Conservation (phyloP, 1,140 invertebrate genomes). For the Zaprionus ghesquierei region DNA sequence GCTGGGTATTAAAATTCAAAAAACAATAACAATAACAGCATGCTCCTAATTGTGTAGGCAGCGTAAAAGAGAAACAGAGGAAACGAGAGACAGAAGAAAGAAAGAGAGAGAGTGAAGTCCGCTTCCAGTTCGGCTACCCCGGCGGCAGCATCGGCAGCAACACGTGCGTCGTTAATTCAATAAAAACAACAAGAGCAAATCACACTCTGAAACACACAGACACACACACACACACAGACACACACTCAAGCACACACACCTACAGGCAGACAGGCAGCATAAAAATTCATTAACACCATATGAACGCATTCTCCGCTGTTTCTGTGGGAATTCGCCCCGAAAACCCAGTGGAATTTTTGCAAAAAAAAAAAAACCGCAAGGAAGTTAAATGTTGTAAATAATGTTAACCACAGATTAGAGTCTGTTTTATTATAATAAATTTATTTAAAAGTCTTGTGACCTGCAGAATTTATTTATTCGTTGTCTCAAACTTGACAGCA, state of each 20-base stretch:
- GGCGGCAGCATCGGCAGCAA: slow-evolving; percentile 38
- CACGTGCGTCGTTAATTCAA: slow-evolving; percentile 76
- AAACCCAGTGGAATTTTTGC: slow-evolving; percentile 9
- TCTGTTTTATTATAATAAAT: no score
- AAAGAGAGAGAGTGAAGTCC: slow-evolving; percentile 28
- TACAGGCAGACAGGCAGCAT: slow-evolving; percentile 33
- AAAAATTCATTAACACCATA: slow-evolving; percentile 72
- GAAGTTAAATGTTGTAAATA: no score
- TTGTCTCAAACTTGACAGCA: no score
- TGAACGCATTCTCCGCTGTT: slow-evolving; percentile 34
- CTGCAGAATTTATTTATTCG: no score
- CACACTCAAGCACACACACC: neutral
- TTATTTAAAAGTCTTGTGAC: no score
- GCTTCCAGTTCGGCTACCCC: slow-evolving; percentile 38
- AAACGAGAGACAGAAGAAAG: neutral
- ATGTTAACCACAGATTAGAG: no score
- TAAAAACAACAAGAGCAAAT: slow-evolving; percentile 59
- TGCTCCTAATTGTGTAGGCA: slow-evolving; percentile 32
- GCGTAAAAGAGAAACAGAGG: slow-evolving; percentile 25
- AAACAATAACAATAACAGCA: slow-evolving; percentile 14
- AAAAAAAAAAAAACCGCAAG: neutral
- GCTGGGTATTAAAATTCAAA: neutral
- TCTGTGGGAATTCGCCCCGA: slow-evolving; percentile 10
- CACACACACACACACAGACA: slow-evolving; percentile 5
- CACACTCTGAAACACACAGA: neutral